These are phyloP conservation scores for Alligator mississippiensis DNA, from an alignment of 2,113 vertebrate species.

Conservation along the genomic window DNA sequence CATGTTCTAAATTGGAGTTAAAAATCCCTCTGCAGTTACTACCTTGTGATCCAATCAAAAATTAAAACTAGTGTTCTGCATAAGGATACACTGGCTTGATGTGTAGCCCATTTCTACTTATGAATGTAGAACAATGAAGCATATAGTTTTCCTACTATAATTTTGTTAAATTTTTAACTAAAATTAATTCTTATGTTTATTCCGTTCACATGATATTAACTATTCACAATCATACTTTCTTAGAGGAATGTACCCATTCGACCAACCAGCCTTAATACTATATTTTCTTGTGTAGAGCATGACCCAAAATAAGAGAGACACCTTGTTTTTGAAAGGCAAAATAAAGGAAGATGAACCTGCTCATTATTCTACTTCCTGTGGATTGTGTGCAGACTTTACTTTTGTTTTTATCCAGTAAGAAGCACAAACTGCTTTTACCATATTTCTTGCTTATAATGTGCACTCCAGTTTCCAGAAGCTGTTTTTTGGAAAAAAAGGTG, in stretches of 20 bases:
- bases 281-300: neutral
- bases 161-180: neutral
- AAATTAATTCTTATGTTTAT: neutral
- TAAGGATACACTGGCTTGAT: no score
- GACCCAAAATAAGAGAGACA: neutral
- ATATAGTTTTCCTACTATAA: neutral
- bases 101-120: neutral
- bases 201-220: neutral
- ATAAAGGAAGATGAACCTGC: no score
- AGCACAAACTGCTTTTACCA: no score
- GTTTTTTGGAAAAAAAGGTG: no score
- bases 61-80: neutral
- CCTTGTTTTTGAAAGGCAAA: neutral
- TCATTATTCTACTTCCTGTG: no score
- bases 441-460: no score
- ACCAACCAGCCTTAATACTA: neutral
- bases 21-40: neutral
- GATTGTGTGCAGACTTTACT: no score
- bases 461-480: no score
- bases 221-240: neutral
- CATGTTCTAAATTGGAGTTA: neutral
- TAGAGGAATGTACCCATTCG: neutral
- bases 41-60: neutral
- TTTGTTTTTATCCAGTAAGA: no score
- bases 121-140: neutral